Evolutionary conservation across 1,140 invertebrate species (phyloP).

Genomic region (Panulirus ornatus): DNA sequence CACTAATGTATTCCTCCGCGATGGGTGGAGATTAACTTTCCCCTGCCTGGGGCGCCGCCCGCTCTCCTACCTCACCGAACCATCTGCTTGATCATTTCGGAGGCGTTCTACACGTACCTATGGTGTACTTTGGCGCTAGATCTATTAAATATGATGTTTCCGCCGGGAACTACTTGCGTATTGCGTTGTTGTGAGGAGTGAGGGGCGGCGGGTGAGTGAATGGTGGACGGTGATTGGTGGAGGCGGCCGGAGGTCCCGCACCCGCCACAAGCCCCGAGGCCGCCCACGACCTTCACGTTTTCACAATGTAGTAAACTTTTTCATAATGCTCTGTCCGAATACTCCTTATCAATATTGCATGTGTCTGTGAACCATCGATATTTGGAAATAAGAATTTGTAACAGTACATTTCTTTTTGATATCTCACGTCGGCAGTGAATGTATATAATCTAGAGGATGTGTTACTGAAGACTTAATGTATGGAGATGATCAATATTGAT

Average conservation of each 20-base stretch:
- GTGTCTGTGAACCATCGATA: too few species aligned
- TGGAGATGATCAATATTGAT: conserved; percentile 28
- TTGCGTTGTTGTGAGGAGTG: background rate
- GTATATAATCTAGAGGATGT: too few species aligned
- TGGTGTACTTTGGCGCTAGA: conserved; percentile 9
- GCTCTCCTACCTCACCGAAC: background rate
- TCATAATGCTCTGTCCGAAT: conserved; percentile 13
- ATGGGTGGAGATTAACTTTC: background rate
- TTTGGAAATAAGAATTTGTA: background rate
- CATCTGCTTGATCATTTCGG: background rate
- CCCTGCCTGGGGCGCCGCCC: background rate
- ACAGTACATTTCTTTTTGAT: too few species aligned
- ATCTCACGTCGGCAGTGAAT: too few species aligned
- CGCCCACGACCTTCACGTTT: conserved; percentile 50
- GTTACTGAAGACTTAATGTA: too few species aligned
- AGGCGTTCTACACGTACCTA: background rate
- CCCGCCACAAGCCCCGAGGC: conserved; percentile 46
- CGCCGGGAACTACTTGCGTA: conserved; percentile 23
- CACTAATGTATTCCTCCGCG: conserved; percentile 62
- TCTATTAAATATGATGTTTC: background rate
- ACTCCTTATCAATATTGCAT: too few species aligned
- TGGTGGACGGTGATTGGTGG: conserved; percentile 50
- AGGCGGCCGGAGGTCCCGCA: conserved; percentile 12
- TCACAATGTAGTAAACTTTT: conserved; percentile 18
- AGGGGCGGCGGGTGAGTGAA: conserved; percentile 42